Base-by-base conservation (phyloP, 2,888 invertebrate genomes). In the Aporophyla lueneburgensis region DNA sequence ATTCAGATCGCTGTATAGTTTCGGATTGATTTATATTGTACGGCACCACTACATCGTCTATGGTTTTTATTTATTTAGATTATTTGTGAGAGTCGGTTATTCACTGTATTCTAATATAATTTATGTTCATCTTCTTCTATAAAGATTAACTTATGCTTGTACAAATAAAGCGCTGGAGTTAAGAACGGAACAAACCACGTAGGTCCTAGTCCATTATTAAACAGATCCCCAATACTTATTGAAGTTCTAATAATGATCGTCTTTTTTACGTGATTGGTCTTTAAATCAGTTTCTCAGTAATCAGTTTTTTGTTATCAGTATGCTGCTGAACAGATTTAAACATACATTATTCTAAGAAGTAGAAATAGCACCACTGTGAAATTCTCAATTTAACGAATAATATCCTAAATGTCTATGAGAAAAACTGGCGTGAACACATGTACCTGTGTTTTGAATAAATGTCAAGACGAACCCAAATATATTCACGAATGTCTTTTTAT, bases 401-500 rank as follows among this genome's bases (percentile, higher is more conserved):
- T 16, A 59, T 27, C 12, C 51, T 46, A 72, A 53, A 62, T 21
- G 16, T 56, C 7, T 51, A 19, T 2, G 19, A 27, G 7, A 67
- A 70, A 71, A 81, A 81, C 59, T 33, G 53, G 59, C 61, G 51
- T 27, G 56, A 67, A 76, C 73, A 78, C 54, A 51, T 40, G 62
- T 73, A 84, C 59, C 86, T 83, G 72, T 72, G 78, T 86, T 86
- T 86, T 71, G 78, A 72, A 81, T 81, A 77, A 90, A 90, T 89
- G 92, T 93, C 93, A 91, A 90, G 87, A 84, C 86, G 90, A 87
- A 88, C 91, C 91, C 89, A 86, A 89, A 93, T 93, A 92, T 94
- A 93, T 94, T 93, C 93, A 93, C 89, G 89, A 91, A 90, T 93
- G 93, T 93, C 93, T 89, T 91, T 93, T 94, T 93, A 94, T 94